Conservation (phyloP, 2,888 invertebrate genomes). For the Isotomurus palustris region DNA sequence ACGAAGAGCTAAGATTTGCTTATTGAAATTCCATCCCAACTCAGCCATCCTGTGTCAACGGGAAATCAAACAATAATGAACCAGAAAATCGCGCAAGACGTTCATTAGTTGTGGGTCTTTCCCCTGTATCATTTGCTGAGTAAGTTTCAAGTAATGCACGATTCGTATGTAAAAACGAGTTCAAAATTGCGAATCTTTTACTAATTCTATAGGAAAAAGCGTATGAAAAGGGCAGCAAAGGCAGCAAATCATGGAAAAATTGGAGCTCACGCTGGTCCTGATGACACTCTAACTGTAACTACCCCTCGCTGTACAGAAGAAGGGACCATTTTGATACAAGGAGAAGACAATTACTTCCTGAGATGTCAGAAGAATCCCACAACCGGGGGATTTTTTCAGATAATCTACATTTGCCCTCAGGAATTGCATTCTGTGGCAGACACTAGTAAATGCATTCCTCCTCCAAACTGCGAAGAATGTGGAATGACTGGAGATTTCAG, state of each 20-base stretch:
- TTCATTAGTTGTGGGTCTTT: too few species aligned
- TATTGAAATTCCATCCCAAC: too few species aligned
- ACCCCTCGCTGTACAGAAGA: conserved; percentile 34
- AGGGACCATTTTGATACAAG: conserved; percentile 36
- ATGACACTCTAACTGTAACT: conserved; percentile 16
- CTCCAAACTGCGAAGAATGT: conserved; percentile 29
- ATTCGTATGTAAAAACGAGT: too few species aligned
- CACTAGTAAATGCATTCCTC: conserved; percentile 32
- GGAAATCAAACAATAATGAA: too few species aligned
- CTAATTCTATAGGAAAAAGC: background rate
- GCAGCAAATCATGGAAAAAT: background rate
- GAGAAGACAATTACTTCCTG: conserved; percentile 35
- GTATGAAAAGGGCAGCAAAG: background rate
- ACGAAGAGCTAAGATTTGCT: too few species aligned
- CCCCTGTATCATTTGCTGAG: background rate
- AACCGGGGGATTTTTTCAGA: conserved; percentile 32
- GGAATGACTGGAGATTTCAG: background rate
- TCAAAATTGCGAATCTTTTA: background rate
- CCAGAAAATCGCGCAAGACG: too few species aligned
- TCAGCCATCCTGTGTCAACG: too few species aligned
- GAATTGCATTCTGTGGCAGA: conserved; percentile 29
- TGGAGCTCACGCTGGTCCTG: conserved; percentile 9
- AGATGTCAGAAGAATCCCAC: conserved; percentile 26
- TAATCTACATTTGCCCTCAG: conserved; percentile 30
- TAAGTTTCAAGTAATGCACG: too few species aligned